Percentiles rank a stretch among this genome's conserved stretches.
Evolutionary conservation across 1,140 invertebrate genomes (phyloP).

Genomic region (Conus betulinus): DNA sequence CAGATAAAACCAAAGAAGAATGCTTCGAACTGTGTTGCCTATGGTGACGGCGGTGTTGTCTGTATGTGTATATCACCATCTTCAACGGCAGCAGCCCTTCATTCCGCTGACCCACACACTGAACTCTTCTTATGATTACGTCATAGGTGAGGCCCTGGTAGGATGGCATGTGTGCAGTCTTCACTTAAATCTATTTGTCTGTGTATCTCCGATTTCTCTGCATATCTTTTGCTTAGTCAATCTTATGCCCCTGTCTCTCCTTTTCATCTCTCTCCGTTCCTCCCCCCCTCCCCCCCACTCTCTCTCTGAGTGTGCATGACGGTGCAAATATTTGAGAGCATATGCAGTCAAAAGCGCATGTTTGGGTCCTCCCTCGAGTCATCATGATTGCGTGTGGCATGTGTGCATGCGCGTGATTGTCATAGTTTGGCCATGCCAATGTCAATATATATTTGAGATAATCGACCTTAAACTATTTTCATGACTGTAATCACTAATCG

Average conservation of each 20-base stretch:
- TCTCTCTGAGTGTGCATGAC: neutral
- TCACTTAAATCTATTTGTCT: no score
- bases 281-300: neutral
- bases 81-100: neutral
- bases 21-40: constrained; percentile 12
- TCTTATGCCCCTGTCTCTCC: neutral
- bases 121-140: constrained; percentile 27
- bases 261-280: neutral
- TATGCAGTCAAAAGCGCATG: no score
- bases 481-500: neutral
- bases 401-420: neutral
- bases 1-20: neutral
- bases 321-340: no score
- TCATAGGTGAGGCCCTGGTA: constrained; percentile 9
- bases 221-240: neutral
- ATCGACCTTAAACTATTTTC: neutral
- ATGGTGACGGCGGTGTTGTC: neutral
- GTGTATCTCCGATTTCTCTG: neutral
- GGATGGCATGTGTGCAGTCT: neutral
- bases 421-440: neutral
- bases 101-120: constrained; percentile 18
- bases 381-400: neutral
- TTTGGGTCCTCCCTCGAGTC: no score
- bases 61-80: neutral
- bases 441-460: neutral